A percentile compares a stretch with the other conserved stretches of the same genome.
Evolutionary conservation across 2,888 invertebrate genomes (phyloP).

Genomic region (Opisthograptis luteolata): DNA sequence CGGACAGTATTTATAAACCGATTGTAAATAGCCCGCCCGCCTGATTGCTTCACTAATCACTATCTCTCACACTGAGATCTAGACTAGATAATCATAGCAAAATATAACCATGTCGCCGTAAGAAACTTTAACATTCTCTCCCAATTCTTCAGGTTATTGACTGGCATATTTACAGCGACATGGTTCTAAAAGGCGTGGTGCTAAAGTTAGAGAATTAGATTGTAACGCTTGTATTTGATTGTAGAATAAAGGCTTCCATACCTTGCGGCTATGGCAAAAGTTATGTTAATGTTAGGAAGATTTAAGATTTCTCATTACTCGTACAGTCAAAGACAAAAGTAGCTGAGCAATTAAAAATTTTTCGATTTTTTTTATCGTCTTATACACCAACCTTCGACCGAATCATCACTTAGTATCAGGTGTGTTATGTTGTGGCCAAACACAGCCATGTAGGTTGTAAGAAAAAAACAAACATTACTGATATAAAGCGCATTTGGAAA

Average conservation of each 20-base stretch:
- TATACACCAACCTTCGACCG: too few species aligned
- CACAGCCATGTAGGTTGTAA: too few species aligned
- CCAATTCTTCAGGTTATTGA: background rate
- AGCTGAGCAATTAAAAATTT: too few species aligned
- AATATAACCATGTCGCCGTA: conserved; percentile 6
- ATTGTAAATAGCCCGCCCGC: conserved; percentile 52
- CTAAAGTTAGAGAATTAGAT: conserved; percentile 9
- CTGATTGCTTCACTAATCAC: conserved; percentile 55
- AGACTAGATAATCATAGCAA: conserved; percentile 11
- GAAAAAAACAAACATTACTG: too few species aligned
- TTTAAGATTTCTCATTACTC: background rate
- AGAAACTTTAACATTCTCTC: background rate
- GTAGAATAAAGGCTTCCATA: conserved; percentile 10
- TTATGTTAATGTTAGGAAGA: conserved; percentile 8
- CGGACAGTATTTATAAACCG: conserved; percentile 46
- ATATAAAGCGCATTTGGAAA: too few species aligned
- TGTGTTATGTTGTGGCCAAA: too few species aligned
- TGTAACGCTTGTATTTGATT: conserved; percentile 12
- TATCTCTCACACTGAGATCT: conserved; percentile 34
- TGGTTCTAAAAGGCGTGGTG: background rate
- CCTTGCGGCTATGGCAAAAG: conserved; percentile 9
- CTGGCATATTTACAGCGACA: background rate
- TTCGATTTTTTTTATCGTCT: too few species aligned
- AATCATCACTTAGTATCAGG: too few species aligned
- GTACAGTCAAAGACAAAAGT: background rate